A percentile compares a stretch with the other conserved stretches of the same genome.
These are phyloP conservation scores for Metallyticus violacea DNA, from an alignment of 2,888 invertebrate genomes.

Conservation along the genomic window DNA sequence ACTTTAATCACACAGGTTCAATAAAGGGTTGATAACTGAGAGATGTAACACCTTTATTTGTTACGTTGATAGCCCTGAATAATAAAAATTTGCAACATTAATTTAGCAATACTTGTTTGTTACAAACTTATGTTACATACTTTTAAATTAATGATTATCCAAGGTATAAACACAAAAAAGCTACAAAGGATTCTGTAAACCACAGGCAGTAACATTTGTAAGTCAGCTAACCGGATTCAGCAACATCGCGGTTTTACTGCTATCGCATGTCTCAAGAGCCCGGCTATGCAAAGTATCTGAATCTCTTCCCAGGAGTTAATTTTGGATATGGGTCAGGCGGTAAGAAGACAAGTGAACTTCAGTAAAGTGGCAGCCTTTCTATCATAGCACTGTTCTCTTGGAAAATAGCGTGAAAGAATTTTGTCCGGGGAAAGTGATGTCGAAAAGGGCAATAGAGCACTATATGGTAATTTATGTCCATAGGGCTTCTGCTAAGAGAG, in stretches of 20 bases:
- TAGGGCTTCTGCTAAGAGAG: too few species aligned
- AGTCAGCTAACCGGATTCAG: background rate
- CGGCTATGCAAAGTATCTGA: background rate
- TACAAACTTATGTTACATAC: background rate
- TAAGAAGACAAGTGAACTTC: too few species aligned
- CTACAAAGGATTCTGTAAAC: background rate
- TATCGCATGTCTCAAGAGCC: background rate
- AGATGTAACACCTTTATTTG: too few species aligned
- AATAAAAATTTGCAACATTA: background rate
- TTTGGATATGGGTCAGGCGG: background rate
- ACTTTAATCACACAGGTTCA: too few species aligned
- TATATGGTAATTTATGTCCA: too few species aligned
- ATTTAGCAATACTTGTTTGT: background rate
- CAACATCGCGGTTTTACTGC: background rate
- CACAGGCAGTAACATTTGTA: background rate
- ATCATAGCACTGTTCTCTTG: too few species aligned
- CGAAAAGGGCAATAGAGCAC: too few species aligned
- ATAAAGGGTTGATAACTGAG: too few species aligned
- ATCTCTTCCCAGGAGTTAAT: background rate
- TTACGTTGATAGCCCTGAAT: background rate
- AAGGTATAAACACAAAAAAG: background rate
- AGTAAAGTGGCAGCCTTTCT: too few species aligned
- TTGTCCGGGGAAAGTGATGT: too few species aligned
- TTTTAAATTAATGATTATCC: background rate
- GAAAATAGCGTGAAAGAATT: too few species aligned